Conservation (phyloP, 2,888 invertebrate genomes). For the Synanthedon myopaeformis region DNA sequence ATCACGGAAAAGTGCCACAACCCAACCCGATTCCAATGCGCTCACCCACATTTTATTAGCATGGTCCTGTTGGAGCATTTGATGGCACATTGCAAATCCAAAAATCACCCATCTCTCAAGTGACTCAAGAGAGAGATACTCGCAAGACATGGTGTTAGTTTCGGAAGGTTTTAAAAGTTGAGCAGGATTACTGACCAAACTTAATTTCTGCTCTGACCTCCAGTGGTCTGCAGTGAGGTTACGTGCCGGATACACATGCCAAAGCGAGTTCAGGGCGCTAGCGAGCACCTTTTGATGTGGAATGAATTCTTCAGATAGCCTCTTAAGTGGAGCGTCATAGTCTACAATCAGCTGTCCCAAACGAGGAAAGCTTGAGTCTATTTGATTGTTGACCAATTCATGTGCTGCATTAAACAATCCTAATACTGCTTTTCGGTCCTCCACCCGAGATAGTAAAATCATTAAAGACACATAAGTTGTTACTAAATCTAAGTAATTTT, state of each 20-base stretch:
- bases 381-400: conserved; percentile 92
- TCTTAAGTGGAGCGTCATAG: conserved; percentile 95
- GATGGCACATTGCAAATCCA: conserved; percentile 92
- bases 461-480: conserved; percentile 94
- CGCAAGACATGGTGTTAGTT: conserved; percentile 97
- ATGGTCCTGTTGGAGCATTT: conserved; percentile 85
- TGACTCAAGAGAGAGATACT: conserved; percentile 93
- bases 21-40: conserved; percentile 94
- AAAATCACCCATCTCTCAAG: conserved; percentile 98
- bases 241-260: conserved; percentile 87
- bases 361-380: conserved; percentile 93
- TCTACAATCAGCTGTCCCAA: conserved; percentile 98
- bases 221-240: conserved; percentile 95
- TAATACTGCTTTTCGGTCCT: conserved; percentile 96
- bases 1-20: conserved; percentile 93
- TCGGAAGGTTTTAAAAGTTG: conserved; percentile 93
- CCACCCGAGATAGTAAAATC: conserved; percentile 97
- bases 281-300: conserved; percentile 91
- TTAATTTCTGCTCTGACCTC: conserved; percentile 92
- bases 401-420: conserved; percentile 98
- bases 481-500: conserved; percentile 94
- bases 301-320: conserved; percentile 95
- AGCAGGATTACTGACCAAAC: conserved; percentile 94
- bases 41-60: conserved; percentile 91
- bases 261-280: conserved; percentile 88